phyloP scores from a whole-genome alignment of 2,797 vertebrate species.

The Rhinichthys osculus region DNA sequence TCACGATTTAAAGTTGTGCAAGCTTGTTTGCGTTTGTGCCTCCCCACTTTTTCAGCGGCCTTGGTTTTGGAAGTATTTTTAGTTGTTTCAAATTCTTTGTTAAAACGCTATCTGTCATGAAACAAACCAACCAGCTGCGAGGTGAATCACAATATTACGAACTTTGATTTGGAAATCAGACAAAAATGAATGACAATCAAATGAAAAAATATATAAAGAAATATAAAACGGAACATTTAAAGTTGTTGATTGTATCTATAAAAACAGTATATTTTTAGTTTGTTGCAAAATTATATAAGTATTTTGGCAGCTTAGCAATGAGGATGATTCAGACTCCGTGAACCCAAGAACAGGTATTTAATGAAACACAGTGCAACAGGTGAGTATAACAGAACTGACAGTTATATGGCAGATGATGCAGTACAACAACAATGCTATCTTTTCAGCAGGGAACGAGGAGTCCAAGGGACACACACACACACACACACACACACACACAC shows the following conservation, averaged over 20 bases:
- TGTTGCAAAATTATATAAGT: background rate
- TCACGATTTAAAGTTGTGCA: background rate
- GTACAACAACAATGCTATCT: background rate
- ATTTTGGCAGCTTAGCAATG: too few species aligned
- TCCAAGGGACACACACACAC: background rate
- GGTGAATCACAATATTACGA: background rate
- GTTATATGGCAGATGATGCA: background rate
- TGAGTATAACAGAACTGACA: background rate
- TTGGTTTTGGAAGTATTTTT: background rate
- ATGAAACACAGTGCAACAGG: background rate
- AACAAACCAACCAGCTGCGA: background rate
- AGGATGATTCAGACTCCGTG: background rate
- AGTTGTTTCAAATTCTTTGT: background rate
- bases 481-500: background rate
- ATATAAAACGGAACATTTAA: background rate
- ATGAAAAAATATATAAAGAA: background rate
- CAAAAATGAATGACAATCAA: background rate
- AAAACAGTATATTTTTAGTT: background rate
- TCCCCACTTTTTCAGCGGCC: background rate
- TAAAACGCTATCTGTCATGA: background rate
- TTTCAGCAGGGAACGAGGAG: background rate
- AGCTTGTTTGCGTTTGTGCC: background rate
- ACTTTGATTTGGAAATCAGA: background rate
- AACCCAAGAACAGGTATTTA: background rate
- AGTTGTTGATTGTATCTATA: background rate